Evolutionary conservation across 2,797 vertebrate species (phyloP).

Genomic region (Margarornis squamiger): DNA sequence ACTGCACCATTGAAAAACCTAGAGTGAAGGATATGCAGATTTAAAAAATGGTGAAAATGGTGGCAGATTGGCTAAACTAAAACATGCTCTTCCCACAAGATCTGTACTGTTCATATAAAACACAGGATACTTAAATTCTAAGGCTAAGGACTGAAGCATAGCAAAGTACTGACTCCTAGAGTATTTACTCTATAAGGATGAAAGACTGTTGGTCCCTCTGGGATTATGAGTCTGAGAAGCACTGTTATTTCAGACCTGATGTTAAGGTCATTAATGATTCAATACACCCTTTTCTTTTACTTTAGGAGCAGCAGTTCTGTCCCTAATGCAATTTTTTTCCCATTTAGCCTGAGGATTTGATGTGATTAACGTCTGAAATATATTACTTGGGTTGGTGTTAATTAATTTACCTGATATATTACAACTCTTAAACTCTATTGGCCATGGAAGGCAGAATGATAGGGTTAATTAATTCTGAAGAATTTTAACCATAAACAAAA

Average conservation of each 20-base stretch:
- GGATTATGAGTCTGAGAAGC: neutral
- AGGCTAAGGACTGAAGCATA: neutral
- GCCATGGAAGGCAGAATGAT: neutral
- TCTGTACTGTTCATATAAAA: neutral
- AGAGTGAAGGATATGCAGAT: neutral
- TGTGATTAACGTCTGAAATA: conserved; percentile 34
- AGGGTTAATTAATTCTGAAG: neutral
- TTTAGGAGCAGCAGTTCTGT: neutral
- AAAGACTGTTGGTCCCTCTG: neutral
- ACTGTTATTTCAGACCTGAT: conserved; percentile 31
- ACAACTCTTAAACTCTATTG: neutral
- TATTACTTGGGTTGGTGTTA: neutral
- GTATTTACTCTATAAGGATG: neutral
- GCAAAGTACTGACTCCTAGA: neutral
- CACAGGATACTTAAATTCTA: neutral
- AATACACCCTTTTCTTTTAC: neutral
- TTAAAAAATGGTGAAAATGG: neutral
- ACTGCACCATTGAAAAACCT: neutral
- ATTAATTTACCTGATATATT: conserved; percentile 24
- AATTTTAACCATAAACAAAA: neutral
- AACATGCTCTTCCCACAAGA: neutral
- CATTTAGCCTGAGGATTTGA: conserved; percentile 23
- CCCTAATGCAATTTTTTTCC: neutral
- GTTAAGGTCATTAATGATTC: conserved; percentile 17
- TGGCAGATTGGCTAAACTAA: neutral